phyloP scores from a whole-genome alignment of 2,113 vertebrate species.

The Numida meleagris region DNA sequence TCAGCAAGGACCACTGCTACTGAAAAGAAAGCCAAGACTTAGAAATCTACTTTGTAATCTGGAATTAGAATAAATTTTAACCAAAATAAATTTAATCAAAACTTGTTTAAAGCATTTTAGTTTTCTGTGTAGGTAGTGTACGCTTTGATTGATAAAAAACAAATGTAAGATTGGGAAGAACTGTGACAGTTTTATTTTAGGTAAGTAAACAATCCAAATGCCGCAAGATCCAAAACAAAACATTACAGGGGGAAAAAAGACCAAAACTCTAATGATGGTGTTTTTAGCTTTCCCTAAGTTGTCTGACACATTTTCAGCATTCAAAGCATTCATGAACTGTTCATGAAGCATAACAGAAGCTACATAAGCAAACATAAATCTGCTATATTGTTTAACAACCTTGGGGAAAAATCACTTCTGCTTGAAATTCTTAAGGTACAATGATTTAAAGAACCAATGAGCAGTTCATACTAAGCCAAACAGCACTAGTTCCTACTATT shows the following conservation, averaged over 20 bases:
- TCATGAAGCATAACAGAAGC: slow-evolving; percentile 25
- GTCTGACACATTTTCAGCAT: slow-evolving; percentile 18
- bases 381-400: neutral
- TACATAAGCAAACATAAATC: slow-evolving; percentile 37
- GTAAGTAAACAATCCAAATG: neutral
- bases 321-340: slow-evolving; percentile 15
- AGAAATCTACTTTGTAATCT: neutral
- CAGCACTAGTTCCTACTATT: neutral
- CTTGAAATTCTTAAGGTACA: neutral
- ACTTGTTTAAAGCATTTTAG: neutral
- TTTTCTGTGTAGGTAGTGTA: neutral
- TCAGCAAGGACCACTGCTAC: neutral
- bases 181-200: neutral
- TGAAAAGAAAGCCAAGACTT: neutral
- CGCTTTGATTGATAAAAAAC: neutral
- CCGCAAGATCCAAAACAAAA: neutral
- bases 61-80: neutral
- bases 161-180: neutral
- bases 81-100: neutral
- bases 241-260: neutral
- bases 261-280: neutral
- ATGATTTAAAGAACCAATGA: neutral
- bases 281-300: neutral
- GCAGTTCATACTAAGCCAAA: neutral
- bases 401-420: neutral